Base-by-base conservation (phyloP, 1,140 invertebrate genomes). In the Paramacrobiotus metropolitanus region DNA sequence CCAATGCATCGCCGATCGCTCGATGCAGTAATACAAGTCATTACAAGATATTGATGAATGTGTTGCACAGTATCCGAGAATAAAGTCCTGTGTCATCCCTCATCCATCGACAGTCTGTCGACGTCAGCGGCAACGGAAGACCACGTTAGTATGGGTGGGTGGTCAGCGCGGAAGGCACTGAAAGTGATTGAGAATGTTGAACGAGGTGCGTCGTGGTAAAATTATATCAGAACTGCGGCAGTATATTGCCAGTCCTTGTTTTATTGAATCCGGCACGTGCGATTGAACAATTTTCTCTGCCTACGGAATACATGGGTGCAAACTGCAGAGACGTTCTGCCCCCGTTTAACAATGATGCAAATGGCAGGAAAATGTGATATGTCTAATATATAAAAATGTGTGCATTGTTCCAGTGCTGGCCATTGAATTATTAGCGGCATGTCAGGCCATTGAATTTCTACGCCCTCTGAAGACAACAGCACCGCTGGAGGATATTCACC, bases 101-200 rank as follows among this genome's bases (percentile, higher is more conserved):
- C 82, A 2, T 82, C 80, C 20, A 80, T 83, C 9, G 83, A 83
- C 69, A 82, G 80, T 29, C 69, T 85, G 59, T 80, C 81, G 60
- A 84, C 83, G 0, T 82, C 80, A 68, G 83, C 81, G 20, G 82
- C 80, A 29, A 82, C 81, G n/a, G 83, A 84, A 71, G 83, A 84
- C 71, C 83, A 84, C 68, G 83, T 84, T 30, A 80, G 79, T 0
- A 84, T 84, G 83, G 83, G 83, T 30, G 82, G 81, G 2, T 84
- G 81, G 69, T 71, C 82, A 0, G 83, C 83, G 0, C 70, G 83
- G 60, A 84, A 84, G 71, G 77, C 78, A 30, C 70, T 81, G 1
- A 73, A 69, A 62, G 75, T 74, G 28, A 76, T 83, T 4, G 79
- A 81, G 67, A 80, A 83, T 68, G 81, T 82, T 1, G 81, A 83